These are phyloP conservation scores for Jaculus jaculus DNA, from an alignment of 2,113 vertebrate species.

Conservation along the genomic window DNA sequence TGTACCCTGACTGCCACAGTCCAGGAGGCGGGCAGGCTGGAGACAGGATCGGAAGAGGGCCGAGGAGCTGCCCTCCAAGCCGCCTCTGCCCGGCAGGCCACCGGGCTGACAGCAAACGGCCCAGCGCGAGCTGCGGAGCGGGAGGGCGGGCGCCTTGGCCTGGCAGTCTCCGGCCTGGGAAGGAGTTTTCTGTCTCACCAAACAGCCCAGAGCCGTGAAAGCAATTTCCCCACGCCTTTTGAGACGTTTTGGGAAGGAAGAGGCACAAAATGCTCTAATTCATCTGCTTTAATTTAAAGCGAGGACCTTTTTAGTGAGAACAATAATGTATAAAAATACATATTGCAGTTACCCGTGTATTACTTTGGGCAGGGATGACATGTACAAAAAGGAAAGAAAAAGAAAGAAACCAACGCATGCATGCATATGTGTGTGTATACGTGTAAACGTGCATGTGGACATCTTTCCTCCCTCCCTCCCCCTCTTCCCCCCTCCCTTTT, in stretches of 20 bases:
- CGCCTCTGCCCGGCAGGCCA: too few relatives aligned
- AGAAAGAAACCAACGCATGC: not conserved
- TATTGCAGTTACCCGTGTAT: not conserved
- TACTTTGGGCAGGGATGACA: not conserved
- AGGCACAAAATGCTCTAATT: conserved; percentile 49
- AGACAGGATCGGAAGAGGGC: not conserved
- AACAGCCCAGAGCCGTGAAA: not conserved
- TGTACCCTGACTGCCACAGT: not conserved
- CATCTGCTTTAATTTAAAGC: conserved; percentile 52
- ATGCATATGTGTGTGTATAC: not conserved
- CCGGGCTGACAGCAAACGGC: too few relatives aligned
- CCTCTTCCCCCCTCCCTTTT: too few relatives aligned
- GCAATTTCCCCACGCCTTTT: not conserved
- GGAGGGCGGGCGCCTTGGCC: fast-evolving
- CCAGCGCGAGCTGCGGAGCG: too few relatives aligned
- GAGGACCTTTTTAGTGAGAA: conserved; percentile 25
- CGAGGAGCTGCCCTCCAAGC: not conserved
- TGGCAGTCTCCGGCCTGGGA: not conserved
- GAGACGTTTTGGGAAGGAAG: conserved; percentile 2
- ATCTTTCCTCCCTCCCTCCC: too few relatives aligned
- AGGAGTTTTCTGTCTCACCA: conserved; percentile 16
- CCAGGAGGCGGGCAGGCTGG: not conserved
- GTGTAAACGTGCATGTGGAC: too few relatives aligned
- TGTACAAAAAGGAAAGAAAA: not conserved
- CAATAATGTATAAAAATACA: conserved; percentile 3